Conservation (phyloP, 2,888 invertebrate species). For the Merodon equestris region DNA sequence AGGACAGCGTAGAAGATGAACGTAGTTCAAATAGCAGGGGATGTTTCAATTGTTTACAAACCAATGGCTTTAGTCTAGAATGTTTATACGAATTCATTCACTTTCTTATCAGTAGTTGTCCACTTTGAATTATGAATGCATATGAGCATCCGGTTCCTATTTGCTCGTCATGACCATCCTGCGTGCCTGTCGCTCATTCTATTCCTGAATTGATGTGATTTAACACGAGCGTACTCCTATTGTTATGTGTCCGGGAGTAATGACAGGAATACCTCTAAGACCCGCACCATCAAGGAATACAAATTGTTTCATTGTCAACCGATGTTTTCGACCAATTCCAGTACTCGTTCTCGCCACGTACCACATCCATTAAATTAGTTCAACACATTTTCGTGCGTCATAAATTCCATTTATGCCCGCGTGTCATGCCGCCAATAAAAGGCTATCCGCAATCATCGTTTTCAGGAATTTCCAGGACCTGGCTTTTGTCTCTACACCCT, state of each 20-base stretch:
- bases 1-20: no score
- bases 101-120: no score
- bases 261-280: no score
- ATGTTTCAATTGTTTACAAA: no score
- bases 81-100: no score
- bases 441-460: not conserved
- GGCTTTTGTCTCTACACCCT: not conserved
- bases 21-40: no score
- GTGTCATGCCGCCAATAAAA: slow-evolving; percentile 9
- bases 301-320: slow-evolving; percentile 50
- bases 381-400: slow-evolving; percentile 35
- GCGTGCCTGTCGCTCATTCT: slow-evolving; percentile 15
- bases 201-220: slow-evolving; percentile 14
- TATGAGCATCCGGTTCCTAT: slow-evolving; percentile 5
- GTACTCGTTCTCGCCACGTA: slow-evolving; percentile 8
- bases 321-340: slow-evolving; percentile 14
- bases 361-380: slow-evolving; percentile 44
- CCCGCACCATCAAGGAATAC: slow-evolving; percentile 9
- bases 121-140: no score
- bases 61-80: no score
- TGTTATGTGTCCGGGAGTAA: no score
- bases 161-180: slow-evolving; percentile 4
- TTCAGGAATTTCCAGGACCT: slow-evolving; percentile 10
- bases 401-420: slow-evolving; percentile 21
- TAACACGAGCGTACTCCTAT: not conserved